These are phyloP conservation scores for Pilophorus perplexus DNA, from an alignment of 2,888 invertebrate genomes.

Conservation along the genomic window DNA sequence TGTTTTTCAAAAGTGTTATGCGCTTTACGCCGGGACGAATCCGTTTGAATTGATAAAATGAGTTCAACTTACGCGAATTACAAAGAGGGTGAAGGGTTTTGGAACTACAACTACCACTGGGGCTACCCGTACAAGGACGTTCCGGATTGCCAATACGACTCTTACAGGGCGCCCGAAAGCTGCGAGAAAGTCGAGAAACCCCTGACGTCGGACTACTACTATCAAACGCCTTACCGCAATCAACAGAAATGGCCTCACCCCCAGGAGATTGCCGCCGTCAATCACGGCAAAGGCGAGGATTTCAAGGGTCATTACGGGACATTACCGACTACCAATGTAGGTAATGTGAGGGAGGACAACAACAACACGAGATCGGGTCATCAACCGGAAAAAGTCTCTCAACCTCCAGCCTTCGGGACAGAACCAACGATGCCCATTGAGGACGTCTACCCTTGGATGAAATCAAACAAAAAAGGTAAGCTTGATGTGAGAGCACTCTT, in stretches of 20 bases:
- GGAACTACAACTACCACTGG: constrained; percentile 7
- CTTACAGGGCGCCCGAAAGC: background rate
- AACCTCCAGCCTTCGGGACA: constrained; percentile 1
- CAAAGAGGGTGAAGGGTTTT: constrained; percentile 36
- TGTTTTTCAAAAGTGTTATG: constrained; percentile 37
- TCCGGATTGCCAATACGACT: constrained; percentile 27
- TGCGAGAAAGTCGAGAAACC: constrained; percentile 22
- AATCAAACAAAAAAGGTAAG: constrained; percentile 52
- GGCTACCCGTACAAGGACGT: constrained; percentile 24
- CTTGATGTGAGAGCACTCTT: too few relatives aligned
- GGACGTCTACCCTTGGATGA: constrained; percentile 94
- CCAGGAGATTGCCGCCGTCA: constrained; percentile 1
- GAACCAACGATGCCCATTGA: constrained; percentile 32
- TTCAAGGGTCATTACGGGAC: constrained; percentile 20
- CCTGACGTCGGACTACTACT: constrained; percentile 14
- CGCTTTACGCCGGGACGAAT: constrained; percentile 31
- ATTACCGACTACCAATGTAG: background rate
- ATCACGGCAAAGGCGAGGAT: constrained; percentile 20
- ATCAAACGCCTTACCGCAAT: constrained; percentile 30
- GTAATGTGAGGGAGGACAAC: constrained; percentile 41
- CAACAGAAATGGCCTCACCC: constrained; percentile 33
- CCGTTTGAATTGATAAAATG: constrained; percentile 30
- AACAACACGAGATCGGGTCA: constrained; percentile 39
- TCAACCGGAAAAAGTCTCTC: constrained; percentile 1
- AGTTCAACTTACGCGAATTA: constrained; percentile 39